Evolutionary conservation across 2,113 vertebrate species (phyloP), one percentile per base, ranked within the genome.

Genomic region (Nothocercus nigrocapillus): DNA sequence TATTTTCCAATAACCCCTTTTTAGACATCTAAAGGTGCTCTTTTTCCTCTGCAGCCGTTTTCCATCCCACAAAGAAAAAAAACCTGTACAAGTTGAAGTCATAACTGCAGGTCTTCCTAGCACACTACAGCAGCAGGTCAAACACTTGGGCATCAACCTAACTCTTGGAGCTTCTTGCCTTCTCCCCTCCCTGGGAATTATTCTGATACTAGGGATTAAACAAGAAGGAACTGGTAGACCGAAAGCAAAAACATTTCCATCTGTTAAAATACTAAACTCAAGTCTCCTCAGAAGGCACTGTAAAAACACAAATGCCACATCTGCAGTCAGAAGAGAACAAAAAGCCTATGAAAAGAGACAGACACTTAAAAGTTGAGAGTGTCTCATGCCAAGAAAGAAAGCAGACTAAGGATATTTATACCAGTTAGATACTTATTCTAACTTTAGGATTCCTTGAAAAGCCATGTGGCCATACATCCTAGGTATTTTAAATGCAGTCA

Each of bases 11-110:
- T 44, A 79, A 63, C 13, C 7, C 17, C 1, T 69, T 40, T 38
- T 63, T 36, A 63, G 61, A 13, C 34, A 62, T 36, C 25, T 53
- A 51, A 22, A 28, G 36, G 54, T 19, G 24, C 38, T 53, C 15
- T 9, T 0, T 28, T 36, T 53, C 70, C 54, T 59, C 69, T 68
- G 36, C 20, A 5, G 36, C 2, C 20, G 38, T 17, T 87, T 54
- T 61, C 44, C 32, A 91, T 22, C 11, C 45, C 81, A 32, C 1
- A 5, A 19, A 59, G 42, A 73, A 80, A 80, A 83, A 28, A 67
- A 10, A 0, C 0, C 17, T 20, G 30, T 4, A 13, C 18, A 28
- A 5, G 8, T 27, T 47, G 40, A 84, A 78, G 36, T 36, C 1
- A 0, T 9, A 68, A 38, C 44, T 67, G 13, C 45, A 45, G 56